Conservation (phyloP, 2,797 vertebrate genomes). For the Setipinna tenuifilis region DNA sequence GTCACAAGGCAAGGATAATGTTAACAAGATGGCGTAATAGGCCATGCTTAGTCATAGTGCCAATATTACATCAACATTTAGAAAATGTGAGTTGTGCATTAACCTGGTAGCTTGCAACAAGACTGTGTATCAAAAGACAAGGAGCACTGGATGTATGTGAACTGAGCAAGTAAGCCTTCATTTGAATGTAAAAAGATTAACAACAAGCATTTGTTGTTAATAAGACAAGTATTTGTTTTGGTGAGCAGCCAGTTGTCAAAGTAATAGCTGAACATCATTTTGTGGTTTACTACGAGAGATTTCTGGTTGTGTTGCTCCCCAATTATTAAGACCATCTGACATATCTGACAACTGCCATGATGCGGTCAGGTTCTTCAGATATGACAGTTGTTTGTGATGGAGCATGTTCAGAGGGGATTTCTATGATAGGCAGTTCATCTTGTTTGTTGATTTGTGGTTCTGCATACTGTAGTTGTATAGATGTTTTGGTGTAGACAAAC, state of each 20-base stretch:
- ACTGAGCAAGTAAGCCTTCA: not conserved
- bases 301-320: not conserved
- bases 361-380: not conserved
- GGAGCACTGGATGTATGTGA: not conserved
- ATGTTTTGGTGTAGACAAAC: not conserved
- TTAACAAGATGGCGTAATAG: not conserved
- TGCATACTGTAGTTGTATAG: not conserved
- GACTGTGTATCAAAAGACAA: not conserved
- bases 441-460: not conserved
- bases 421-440: not conserved
- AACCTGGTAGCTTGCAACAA: not conserved
- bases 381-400: not conserved
- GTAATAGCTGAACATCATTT: not conserved
- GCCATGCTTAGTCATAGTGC: not conserved
- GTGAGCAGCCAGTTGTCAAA: not conserved
- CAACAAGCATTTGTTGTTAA: constrained; percentile 3
- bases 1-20: not conserved
- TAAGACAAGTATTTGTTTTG: not conserved
- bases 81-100: not conserved
- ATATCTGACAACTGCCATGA: not conserved
- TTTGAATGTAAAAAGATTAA: not conserved
- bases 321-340: not conserved
- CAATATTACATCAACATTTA: not conserved
- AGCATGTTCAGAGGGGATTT: not conserved
- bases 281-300: not conserved